phyloP scores from a whole-genome alignment of 2,113 vertebrate genomes.

The Helogale parvula region DNA sequence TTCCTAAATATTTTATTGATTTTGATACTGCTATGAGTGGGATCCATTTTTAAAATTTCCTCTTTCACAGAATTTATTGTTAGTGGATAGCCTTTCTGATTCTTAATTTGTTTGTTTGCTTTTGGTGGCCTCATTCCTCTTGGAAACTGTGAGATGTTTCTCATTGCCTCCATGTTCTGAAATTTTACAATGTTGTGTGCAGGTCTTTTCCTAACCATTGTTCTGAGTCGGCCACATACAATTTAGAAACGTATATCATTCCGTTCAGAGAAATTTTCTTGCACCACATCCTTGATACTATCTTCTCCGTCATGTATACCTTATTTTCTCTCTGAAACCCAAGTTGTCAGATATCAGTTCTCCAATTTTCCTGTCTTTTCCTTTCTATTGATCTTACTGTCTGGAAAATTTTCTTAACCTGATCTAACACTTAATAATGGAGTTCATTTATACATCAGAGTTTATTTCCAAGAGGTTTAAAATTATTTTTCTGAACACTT shows the following conservation, averaged over 20 bases:
- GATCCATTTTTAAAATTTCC: not conserved
- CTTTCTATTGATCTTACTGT: not conserved
- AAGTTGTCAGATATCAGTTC: not conserved
- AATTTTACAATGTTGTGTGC: not conserved
- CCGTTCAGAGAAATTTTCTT: not conserved
- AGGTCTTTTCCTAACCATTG: not conserved
- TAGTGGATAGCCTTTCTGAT: not conserved
- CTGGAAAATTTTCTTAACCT: not conserved
- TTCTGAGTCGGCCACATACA: not conserved
- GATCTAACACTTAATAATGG: not conserved
- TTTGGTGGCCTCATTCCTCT: not conserved
- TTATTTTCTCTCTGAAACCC: not conserved
- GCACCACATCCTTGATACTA: not conserved
- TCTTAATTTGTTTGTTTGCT: not conserved
- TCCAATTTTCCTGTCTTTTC: not conserved
- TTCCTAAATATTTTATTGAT: not conserved
- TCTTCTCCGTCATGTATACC: not conserved
- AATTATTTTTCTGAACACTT: not conserved
- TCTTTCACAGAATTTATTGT: not conserved
- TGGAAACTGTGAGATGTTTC: not conserved
- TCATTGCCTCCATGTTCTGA: not conserved
- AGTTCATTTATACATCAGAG: not conserved
- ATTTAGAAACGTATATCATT: not conserved
- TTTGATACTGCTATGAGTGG: not conserved
- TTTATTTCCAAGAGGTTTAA: not conserved